Percentiles rank a stretch among this genome's conserved stretches.
Conservation (phyloP, 2,888 invertebrate genomes). For the Polylopha cassiicola region DNA sequence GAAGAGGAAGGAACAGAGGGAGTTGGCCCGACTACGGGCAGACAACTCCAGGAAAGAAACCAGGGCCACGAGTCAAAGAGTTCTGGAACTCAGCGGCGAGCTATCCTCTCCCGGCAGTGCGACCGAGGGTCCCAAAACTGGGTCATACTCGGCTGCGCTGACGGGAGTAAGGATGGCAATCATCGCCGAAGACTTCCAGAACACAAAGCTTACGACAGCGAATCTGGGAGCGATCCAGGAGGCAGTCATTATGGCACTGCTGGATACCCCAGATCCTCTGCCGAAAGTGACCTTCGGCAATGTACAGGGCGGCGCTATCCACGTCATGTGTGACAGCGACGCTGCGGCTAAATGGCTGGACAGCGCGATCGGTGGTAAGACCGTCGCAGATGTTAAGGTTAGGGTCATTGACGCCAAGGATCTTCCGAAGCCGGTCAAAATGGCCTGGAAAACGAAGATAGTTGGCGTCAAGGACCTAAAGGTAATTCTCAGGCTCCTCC, state of each 20-base stretch:
- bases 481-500: neutral
- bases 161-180: neutral
- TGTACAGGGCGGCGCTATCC: neutral
- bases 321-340: neutral
- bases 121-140: neutral
- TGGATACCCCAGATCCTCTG: neutral
- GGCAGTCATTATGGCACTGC: neutral
- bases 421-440: constrained; percentile 9
- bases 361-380: neutral
- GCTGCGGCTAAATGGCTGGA: neutral
- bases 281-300: neutral
- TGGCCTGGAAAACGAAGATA: constrained; percentile 4
- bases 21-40: neutral
- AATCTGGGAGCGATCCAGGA: neutral
- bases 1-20: too few species aligned
- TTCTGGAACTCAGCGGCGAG: neutral
- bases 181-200: neutral
- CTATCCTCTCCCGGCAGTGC: neutral
- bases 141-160: neutral
- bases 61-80: neutral
- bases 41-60: neutral
- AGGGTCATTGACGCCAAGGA: constrained; percentile 2
- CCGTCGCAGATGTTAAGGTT: neutral
- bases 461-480: neutral
- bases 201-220: neutral